These are phyloP conservation scores for Calosoma granatense DNA, from an alignment of 1,140 invertebrate species.

Conservation along the genomic window DNA sequence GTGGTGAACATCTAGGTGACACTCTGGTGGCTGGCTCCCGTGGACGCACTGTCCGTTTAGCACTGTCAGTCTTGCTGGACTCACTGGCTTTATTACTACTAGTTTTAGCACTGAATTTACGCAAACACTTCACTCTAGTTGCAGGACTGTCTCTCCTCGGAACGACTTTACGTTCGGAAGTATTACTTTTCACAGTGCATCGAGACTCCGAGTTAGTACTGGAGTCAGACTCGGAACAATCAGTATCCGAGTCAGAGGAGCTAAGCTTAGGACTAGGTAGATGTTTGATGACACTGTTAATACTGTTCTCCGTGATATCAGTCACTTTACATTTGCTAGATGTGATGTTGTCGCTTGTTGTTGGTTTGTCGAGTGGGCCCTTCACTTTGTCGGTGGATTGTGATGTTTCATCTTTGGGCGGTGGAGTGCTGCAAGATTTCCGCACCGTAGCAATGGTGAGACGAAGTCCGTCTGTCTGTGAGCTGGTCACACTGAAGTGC, in stretches of 20 bases:
- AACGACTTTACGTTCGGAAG: not conserved
- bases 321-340: no score
- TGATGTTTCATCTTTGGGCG: slow-evolving; percentile 18
- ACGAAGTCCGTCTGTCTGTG: slow-evolving; percentile 29
- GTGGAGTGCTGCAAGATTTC: slow-evolving; percentile 25
- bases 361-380: no score
- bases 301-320: not conserved
- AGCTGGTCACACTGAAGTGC: slow-evolving; percentile 31
- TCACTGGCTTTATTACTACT: not conserved
- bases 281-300: not conserved
- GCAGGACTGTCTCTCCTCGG: not conserved
- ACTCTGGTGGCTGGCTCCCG: not conserved
- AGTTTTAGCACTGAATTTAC: not conserved
- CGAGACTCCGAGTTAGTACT: not conserved
- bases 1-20: not conserved
- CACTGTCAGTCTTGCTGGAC: not conserved
- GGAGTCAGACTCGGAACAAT: not conserved
- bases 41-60: not conserved
- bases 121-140: not conserved
- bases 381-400: slow-evolving; percentile 8
- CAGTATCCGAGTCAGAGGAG: not conserved
- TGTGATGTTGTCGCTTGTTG: no score
- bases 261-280: not conserved
- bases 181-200: not conserved
- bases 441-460: slow-evolving; percentile 30